phyloP scores from a whole-genome alignment of 2,797 vertebrate genomes.

The Ptychadena robeensis region DNA sequence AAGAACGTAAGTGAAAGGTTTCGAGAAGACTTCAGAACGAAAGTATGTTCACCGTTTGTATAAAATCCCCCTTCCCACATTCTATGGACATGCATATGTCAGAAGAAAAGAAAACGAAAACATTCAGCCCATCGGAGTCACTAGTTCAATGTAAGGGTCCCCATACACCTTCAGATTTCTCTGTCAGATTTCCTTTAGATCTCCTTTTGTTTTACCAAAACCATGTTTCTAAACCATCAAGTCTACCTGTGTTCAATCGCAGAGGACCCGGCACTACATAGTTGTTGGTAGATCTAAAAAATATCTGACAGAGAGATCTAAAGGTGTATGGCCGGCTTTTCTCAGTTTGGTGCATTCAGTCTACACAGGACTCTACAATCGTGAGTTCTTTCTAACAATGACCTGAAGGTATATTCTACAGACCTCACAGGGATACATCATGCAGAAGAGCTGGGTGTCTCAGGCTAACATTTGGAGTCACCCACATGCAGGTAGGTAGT shows the following conservation, averaged over 20 bases:
- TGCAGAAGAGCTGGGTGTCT: not conserved
- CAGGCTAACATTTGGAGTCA: no score
- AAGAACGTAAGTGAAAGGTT: conserved; percentile 86
- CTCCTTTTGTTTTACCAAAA: no score
- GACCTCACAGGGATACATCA: no score
- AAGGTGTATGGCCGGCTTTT: no score
- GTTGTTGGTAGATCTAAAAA: no score
- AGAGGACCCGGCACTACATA: no score
- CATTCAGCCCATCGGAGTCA: conserved; percentile 51
- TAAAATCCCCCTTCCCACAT: conserved; percentile 84
- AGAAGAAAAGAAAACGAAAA: conserved; percentile 5
- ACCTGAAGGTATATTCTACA: not conserved
- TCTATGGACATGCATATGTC: conserved; percentile 75
- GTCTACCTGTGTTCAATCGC: no score
- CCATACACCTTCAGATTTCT: no score
- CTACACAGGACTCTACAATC: not conserved
- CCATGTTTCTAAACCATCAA: no score
- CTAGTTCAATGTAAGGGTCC: conserved; percentile 28
- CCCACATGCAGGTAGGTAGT: no score
- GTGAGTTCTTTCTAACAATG: not conserved
- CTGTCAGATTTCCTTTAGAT: no score
- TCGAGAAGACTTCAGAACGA: conserved; percentile 93
- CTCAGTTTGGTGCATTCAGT: conserved; percentile 48
- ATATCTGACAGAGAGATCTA: no score
- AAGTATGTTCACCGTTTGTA: conserved; percentile 87